Percentiles rank a stretch among this genome's conserved stretches.
Conservation (phyloP, 2,113 vertebrate species). For the Pyrgilauda ruficollis region DNA sequence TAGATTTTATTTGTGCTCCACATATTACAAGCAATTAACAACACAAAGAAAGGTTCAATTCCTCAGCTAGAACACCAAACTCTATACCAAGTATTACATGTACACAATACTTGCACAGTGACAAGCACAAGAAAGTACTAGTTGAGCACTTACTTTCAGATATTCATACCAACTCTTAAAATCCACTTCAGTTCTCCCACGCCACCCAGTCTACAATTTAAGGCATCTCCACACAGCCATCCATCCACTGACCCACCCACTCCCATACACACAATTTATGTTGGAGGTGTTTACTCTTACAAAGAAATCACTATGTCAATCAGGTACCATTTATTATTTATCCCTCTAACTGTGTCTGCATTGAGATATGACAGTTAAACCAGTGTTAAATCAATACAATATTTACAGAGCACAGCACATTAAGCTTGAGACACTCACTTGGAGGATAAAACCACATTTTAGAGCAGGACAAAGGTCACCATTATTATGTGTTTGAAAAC, state of each 20-base stretch:
- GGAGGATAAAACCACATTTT: constrained; percentile 79
- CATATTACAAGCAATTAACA: constrained; percentile 55
- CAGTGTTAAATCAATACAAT: constrained; percentile 88
- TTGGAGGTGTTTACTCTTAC: constrained; percentile 65
- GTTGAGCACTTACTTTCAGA: constrained; percentile 61
- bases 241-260: constrained; percentile 13
- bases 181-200: constrained; percentile 76
- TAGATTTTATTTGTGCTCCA: constrained; percentile 70
- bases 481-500: constrained; percentile 69
- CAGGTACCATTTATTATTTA: constrained; percentile 77
- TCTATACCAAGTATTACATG: constrained; percentile 45
- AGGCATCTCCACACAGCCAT: constrained; percentile 74
- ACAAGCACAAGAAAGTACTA: constrained; percentile 63
- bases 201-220: constrained; percentile 73
- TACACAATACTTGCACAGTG: constrained; percentile 66
- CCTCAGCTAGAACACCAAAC: constrained; percentile 60
- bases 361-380: constrained; percentile 81
- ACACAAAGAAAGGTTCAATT: constrained; percentile 37
- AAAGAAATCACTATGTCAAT: constrained; percentile 69
- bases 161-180: constrained; percentile 72
- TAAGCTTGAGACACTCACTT: constrained; percentile 78
- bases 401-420: constrained; percentile 89
- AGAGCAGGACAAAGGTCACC: constrained; percentile 78
- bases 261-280: constrained; percentile 64
- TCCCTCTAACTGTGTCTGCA: constrained; percentile 80